Base-by-base conservation (phyloP, 2,888 invertebrate genomes). In the Gymnoscelis rufifasciata region DNA sequence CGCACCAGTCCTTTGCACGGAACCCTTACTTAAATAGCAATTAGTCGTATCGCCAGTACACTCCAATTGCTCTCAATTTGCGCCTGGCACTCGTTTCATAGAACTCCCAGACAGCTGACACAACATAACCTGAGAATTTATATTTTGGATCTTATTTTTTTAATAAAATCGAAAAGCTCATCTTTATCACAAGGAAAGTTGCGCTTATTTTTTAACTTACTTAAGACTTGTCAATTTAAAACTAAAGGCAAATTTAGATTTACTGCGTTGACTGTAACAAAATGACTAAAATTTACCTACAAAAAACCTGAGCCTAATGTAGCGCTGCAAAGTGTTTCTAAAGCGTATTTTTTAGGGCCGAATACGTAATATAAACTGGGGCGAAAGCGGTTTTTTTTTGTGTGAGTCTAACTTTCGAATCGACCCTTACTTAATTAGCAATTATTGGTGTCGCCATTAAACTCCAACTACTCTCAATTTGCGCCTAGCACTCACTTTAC, bases 381-480 rank as follows among this genome's bases (percentile, higher is more conserved):
- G n/a, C n/a, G n/a, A n/a, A n/a, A n/a, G n/a, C n/a, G n/a, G n/a
- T n/a, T n/a, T n/a, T n/a, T n/a, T n/a, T n/a, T n/a, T 23, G 4
- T 23, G 23, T 23, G 4, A 23, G 23, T 23, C 23, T 23, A 23
- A 23, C 6, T 23, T 23, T 23, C 6, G 6, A 23, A 23, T n/a
- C n/a, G n/a, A 45, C 50, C 51, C 37, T 43, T 51, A 41, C 43
- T 51, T 51, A 51, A 51, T 47, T 47, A 51, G 43, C 51, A 51
- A 47, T 47, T 47, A 51, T 46, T 51, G 46, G 47, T 51, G 47
- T 51, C 43, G 40, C 47, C 51, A 47, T 39, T 38, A 51, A 11
- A 52, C 45, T 48, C 42, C 47, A 43, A 48, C 39, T 43, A 44
- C 51, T 52, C 47, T 52, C 51, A 52, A 52, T 48, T 52, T 42